Percentiles rank a stretch among this genome's conserved stretches.
These are phyloP conservation scores for Sarcophaga subvicina DNA, from an alignment of 2,888 invertebrate species.

Conservation along the genomic window DNA sequence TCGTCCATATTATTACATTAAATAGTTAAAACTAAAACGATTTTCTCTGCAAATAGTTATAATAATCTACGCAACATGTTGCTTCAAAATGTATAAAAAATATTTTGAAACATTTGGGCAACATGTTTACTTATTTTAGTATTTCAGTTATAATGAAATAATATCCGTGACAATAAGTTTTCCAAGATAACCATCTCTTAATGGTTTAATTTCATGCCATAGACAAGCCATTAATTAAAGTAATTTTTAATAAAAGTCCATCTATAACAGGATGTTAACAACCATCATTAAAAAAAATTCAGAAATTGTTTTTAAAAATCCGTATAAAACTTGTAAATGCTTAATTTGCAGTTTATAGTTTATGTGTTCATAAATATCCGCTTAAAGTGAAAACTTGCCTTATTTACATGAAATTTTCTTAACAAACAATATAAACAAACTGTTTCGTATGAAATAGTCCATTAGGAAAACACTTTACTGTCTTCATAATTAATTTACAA, in stretches of 20 bases:
- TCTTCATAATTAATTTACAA: conserved; percentile 6
- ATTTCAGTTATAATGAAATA: background rate
- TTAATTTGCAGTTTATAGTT: background rate
- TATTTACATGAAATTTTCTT: no score
- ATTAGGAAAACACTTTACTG: background rate
- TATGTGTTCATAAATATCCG: background rate
- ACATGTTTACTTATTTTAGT: background rate
- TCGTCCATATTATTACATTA: no score
- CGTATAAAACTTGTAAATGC: background rate
- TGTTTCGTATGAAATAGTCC: background rate
- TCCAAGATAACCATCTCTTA: background rate
- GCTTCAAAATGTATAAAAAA: background rate
- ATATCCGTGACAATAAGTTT: background rate
- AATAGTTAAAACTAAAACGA: no score
- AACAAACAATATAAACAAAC: no score
- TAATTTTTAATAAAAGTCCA: conserved; percentile 13
- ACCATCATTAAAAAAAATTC: conserved; percentile 21
- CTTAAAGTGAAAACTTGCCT: background rate
- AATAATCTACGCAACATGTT: background rate
- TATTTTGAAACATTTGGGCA: background rate
- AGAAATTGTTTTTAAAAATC: no score
- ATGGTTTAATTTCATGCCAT: conserved; percentile 28
- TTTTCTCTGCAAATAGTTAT: no score
- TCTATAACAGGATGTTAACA: conserved; percentile 55
- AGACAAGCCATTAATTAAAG: conserved; percentile 3